Percentiles rank a stretch among this genome's conserved stretches.
These are phyloP conservation scores for Amia ocellicauda DNA, from an alignment of 2,113 vertebrate species.

Conservation along the genomic window DNA sequence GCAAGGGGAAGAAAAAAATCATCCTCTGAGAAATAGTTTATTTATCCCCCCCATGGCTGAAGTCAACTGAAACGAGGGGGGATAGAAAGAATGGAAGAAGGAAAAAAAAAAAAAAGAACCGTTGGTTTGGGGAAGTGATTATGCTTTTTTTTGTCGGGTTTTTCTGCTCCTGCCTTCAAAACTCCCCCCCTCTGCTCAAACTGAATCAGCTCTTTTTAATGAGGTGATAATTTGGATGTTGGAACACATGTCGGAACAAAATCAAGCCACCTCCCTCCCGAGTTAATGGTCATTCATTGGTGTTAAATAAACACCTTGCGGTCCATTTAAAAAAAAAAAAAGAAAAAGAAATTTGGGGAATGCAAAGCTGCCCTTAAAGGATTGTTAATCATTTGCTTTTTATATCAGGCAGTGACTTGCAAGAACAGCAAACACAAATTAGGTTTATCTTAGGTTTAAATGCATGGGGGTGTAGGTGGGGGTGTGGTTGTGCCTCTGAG, in stretches of 20 bases:
- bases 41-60: slow-evolving; percentile 20
- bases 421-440: no score
- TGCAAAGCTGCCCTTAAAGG: slow-evolving; percentile 10
- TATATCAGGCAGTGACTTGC: neutral
- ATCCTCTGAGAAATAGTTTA: slow-evolving; percentile 20
- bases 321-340: slow-evolving; percentile 29
- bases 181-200: slow-evolving; percentile 9
- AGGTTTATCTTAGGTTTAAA: neutral
- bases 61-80: slow-evolving; percentile 15
- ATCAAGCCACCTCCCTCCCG: slow-evolving; percentile 32
- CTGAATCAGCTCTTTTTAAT: slow-evolving; percentile 48
- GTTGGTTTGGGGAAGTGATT: slow-evolving; percentile 4
- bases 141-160: neutral
- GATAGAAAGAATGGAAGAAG: slow-evolving; percentile 23
- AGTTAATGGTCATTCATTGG: slow-evolving; percentile 47
- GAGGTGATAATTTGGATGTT: slow-evolving; percentile 51
- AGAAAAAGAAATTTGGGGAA: neutral
- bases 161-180: neutral
- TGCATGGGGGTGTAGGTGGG: no score
- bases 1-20: slow-evolving; percentile 14
- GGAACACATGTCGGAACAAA: slow-evolving; percentile 43
- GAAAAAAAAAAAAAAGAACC: slow-evolving; percentile 4
- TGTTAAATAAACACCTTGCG: slow-evolving; percentile 48
- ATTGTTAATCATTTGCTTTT: slow-evolving; percentile 29
- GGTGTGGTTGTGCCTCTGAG: no score